These are phyloP conservation scores for Drosophila guanche DNA, from an alignment of 1,140 invertebrate species.

Conservation along the genomic window DNA sequence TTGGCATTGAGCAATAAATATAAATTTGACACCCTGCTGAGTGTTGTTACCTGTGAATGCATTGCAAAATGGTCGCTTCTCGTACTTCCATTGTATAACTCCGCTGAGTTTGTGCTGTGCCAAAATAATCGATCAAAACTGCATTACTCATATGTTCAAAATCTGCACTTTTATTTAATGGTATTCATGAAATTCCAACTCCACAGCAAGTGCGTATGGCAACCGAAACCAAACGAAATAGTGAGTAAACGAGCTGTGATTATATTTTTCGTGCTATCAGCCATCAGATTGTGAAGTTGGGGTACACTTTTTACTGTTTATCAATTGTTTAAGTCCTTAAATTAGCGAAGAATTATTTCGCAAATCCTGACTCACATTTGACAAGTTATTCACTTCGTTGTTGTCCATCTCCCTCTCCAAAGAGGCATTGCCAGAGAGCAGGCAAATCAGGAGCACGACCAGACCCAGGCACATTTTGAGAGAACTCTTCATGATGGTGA, in stretches of 20 bases:
- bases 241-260: too few species aligned
- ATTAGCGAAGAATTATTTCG: too few species aligned
- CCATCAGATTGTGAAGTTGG: too few species aligned
- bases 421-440: conserved; percentile 40
- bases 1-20: background rate
- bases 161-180: background rate
- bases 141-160: background rate
- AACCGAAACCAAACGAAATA: too few species aligned
- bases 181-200: background rate
- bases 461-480: conserved; percentile 47
- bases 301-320: background rate
- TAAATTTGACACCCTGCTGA: background rate
- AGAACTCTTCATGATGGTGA: conserved; percentile 43
- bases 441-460: conserved; percentile 29
- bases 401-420: conserved; percentile 67
- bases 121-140: background rate
- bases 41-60: conserved; percentile 87
- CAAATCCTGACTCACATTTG: conserved; percentile 54
- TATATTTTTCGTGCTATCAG: too few species aligned
- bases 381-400: conserved; percentile 57
- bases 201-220: too few species aligned
- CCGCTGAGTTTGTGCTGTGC: conserved; percentile 76
- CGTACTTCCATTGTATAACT: conserved; percentile 79
- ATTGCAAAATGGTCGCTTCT: conserved; percentile 89
- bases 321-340: too few species aligned